These are phyloP conservation scores for Dipus sagitta DNA, from an alignment of 2,797 vertebrate genomes.

Conservation along the genomic window DNA sequence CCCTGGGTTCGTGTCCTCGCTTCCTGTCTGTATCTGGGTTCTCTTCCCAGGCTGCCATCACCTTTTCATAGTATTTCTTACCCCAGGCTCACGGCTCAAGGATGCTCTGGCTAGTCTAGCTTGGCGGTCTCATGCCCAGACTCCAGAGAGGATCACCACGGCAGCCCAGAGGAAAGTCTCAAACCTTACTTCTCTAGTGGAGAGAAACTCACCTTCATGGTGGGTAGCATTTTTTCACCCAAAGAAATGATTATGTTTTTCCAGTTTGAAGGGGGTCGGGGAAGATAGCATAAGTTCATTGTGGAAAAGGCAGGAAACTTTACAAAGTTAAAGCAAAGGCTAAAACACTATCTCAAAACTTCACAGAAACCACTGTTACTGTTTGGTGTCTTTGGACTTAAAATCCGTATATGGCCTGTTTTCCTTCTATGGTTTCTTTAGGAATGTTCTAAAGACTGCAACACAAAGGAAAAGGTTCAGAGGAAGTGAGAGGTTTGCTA, in stretches of 20 bases:
- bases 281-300: not conserved
- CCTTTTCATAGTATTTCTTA: not conserved
- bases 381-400: constrained; percentile 31
- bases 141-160: not conserved
- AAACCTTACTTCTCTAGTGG: not conserved
- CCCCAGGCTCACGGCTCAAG: not conserved
- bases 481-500: not conserved
- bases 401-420: not conserved
- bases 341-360: not conserved
- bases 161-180: not conserved
- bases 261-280: not conserved
- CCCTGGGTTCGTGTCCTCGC: not conserved
- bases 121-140: not conserved
- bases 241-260: constrained; percentile 44
- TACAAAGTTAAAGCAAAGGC: constrained; percentile 19
- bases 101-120: not conserved
- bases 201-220: not conserved
- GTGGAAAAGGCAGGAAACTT: not conserved
- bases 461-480: not conserved
- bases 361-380: not conserved
- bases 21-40: not conserved
- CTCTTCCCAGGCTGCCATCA: not conserved
- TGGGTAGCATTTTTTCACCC: not conserved
- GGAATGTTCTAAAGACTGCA: not conserved
- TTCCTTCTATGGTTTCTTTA: constrained; percentile 56